Base-by-base conservation (phyloP, 2,797 vertebrate genomes). In the Arrhamphus sclerolepis region DNA sequence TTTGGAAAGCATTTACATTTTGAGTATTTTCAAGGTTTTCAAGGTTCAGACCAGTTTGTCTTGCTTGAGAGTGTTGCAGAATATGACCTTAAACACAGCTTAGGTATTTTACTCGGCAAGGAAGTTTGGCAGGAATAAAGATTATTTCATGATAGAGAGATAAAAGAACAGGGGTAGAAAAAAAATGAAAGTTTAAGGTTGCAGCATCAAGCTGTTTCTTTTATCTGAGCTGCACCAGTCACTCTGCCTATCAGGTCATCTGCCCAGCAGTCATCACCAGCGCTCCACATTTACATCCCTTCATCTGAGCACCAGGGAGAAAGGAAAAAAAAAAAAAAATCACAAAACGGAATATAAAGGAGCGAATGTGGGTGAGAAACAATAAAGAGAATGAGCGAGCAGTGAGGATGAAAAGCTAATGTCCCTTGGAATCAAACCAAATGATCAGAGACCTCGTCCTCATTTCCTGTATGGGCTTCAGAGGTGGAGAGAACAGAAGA, bases 1-100 rank as follows among this genome's bases (percentile, higher is more conserved):
- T 39, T 22, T 1, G 0, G 42, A 52, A 8, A 22, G n/a, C 52
- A 84, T 88, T 87, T 77, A 73, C 81, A 87, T 87, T 86, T 79
- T 79, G 79, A 86, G 43, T 57, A 72, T 11, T 34, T 4, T 34
- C 31, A 34, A 34, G 31, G 10, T 9, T 34, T 34, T 81, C 46
- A 41, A 48, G 39, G 47, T 49, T 48, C 68, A 43, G 52, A 38
- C 62, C 46, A 69, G 62, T 74, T 73, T 78, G 57, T 76, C 26
- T 68, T 46, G 51, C 34, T 40, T 7, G 1, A 70, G 66, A 64
- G 44, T 43, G 47, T 28, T 11, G 54, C 58, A 44, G 31, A 34
- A 2, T 34, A 34, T 11, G 31, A 34, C 31, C 31, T 34, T 34
- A 34, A 34, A 10, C 10, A 2, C 10, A 14, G 34, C 7, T 43